phyloP scores from a whole-genome alignment of 2,888 invertebrate species.

The Nudaria mundana region DNA sequence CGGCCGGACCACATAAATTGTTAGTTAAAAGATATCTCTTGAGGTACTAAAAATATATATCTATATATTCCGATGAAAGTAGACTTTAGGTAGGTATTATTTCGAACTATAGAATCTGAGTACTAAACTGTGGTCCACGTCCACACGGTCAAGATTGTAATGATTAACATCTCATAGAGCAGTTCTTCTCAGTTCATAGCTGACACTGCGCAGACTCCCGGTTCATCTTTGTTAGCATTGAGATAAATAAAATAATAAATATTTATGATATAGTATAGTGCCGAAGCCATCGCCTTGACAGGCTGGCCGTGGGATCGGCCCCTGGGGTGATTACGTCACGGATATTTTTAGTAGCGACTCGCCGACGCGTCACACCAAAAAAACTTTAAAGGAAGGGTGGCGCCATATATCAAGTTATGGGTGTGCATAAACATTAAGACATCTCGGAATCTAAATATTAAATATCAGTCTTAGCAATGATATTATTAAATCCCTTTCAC shows the following conservation, averaged over 20 bases:
- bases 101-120: too few species aligned
- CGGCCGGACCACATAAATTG: too few species aligned
- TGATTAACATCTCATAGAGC: background rate
- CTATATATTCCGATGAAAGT: too few species aligned
- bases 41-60: too few species aligned
- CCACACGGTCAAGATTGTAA: too few species aligned
- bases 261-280: conserved; percentile 66
- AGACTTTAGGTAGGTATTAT: too few species aligned
- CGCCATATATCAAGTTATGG: conserved; percentile 56
- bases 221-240: conserved; percentile 43
- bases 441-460: too few species aligned
- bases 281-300: conserved; percentile 28
- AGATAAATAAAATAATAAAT: conserved; percentile 73
- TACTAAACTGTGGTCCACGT: too few species aligned
- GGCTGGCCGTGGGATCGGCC: conserved; percentile 58
- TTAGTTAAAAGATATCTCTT: too few species aligned
- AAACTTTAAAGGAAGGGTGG: conserved; percentile 67
- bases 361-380: conserved; percentile 65
- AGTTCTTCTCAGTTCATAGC: background rate
- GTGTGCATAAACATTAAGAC: conserved; percentile 10
- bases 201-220: conserved; percentile 50
- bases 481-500: too few species aligned
- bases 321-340: conserved; percentile 59
- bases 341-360: conserved; percentile 68
- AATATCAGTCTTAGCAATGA: too few species aligned